A percentile compares a stretch with the other conserved stretches of the same genome.
These are phyloP conservation scores for Pseudoatta argentina DNA, from an alignment of 1,140 invertebrate species.

Conservation along the genomic window DNA sequence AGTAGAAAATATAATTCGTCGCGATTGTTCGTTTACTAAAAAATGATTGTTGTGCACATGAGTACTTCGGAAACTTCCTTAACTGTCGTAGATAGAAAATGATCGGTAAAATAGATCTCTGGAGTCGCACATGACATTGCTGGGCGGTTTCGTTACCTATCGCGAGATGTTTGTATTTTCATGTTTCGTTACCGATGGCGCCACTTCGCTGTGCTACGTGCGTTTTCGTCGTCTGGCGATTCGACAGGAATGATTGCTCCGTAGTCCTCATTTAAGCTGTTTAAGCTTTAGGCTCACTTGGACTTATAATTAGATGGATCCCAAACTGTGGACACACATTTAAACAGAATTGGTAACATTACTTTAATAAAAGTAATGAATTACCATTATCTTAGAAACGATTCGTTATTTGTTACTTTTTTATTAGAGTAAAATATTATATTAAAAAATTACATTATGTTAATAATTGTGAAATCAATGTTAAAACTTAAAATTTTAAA, in stretches of 20 bases:
- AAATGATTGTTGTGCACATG: neutral
- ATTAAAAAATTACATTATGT: too few relatives aligned
- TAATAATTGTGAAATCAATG: too few relatives aligned
- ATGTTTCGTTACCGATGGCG: neutral
- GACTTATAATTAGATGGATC: too few relatives aligned
- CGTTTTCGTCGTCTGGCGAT: neutral
- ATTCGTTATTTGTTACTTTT: too few relatives aligned
- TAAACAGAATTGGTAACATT: too few relatives aligned
- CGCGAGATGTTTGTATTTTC: neutral
- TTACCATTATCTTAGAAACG: too few relatives aligned
- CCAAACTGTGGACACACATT: neutral
- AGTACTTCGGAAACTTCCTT: neutral
- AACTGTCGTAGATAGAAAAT: neutral
- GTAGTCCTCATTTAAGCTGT: neutral
- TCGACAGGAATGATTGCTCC: neutral
- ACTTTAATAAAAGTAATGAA: too few relatives aligned
- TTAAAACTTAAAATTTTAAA: too few relatives aligned
- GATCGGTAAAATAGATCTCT: conserved; percentile 21
- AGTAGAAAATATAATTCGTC: neutral
- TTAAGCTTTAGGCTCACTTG: neutral
- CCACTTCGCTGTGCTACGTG: neutral
- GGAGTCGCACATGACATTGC: neutral
- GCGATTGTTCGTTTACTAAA: neutral
- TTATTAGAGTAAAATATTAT: too few relatives aligned
- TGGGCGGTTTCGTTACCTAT: neutral